These are phyloP conservation scores for Struthio camelus DNA, from an alignment of 2,113 vertebrate genomes.

Conservation along the genomic window DNA sequence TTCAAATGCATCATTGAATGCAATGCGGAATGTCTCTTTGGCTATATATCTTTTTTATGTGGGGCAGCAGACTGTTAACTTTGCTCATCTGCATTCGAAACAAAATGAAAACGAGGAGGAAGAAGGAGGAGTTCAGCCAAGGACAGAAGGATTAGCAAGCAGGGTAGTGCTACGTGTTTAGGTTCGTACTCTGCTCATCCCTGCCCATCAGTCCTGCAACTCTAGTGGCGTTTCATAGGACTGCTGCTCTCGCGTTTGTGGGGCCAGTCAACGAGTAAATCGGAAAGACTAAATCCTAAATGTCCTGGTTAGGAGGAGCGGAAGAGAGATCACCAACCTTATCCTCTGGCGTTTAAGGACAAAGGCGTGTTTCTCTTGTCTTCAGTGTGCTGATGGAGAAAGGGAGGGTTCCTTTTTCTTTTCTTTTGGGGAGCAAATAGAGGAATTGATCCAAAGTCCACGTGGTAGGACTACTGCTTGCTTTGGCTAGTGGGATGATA, in stretches of 20 bases:
- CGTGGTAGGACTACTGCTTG: background rate
- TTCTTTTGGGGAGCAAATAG: background rate
- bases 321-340: background rate
- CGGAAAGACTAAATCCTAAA: accelerated
- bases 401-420: background rate
- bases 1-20: background rate
- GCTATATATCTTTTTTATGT: background rate
- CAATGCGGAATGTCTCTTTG: background rate
- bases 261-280: accelerated
- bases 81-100: background rate
- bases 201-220: too few species aligned
- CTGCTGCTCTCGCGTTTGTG: accelerated
- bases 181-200: background rate
- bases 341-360: background rate
- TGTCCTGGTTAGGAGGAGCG: background rate
- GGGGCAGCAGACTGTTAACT: background rate
- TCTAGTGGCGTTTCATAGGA: too few species aligned
- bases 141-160: background rate
- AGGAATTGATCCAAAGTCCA: accelerated
- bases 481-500: background rate
- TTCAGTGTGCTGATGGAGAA: background rate
- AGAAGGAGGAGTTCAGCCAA: background rate
- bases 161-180: background rate
- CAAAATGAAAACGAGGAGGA: background rate
- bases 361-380: too few species aligned